Evolutionary conservation across 92 coral and sea anemone species (phyloP).

Genomic region (Heteractis magnifica): DNA sequence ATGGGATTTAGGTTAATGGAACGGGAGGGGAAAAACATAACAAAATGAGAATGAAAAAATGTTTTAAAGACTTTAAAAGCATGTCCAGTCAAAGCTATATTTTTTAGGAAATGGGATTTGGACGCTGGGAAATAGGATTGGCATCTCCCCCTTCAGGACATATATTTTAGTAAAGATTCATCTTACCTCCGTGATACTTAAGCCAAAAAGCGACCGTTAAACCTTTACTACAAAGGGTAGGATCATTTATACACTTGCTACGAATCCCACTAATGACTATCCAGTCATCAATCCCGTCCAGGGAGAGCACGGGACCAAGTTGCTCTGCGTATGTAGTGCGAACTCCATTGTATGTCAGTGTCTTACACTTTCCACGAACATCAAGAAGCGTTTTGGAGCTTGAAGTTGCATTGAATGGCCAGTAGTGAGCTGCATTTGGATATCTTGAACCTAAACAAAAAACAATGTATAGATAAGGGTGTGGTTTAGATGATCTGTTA

Average conservation of each 20-base stretch:
- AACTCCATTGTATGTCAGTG: slow-evolving; percentile 55
- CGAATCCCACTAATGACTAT: slow-evolving; percentile 32
- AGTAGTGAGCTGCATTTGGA: slow-evolving; percentile 66
- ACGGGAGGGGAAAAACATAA: too few species aligned
- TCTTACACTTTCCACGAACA: slow-evolving; percentile 60
- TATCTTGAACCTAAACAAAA: slow-evolving; percentile 44
- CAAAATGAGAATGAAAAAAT: too few species aligned
- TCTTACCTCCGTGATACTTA: slow-evolving; percentile 54
- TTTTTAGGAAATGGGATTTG: too few species aligned
- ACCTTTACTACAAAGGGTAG: slow-evolving; percentile 71
- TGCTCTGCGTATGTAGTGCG: slow-evolving; percentile 66
- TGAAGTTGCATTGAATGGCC: slow-evolving; percentile 64
- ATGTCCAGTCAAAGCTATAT: too few species aligned
- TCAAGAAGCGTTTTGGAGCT: slow-evolving; percentile 42
- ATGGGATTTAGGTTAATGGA: too few species aligned
- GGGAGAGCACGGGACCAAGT: slow-evolving; percentile 73
- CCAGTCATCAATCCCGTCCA: slow-evolving; percentile 64
- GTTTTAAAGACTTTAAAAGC: too few species aligned
- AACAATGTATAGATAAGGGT: not conserved
- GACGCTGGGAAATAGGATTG: too few species aligned
- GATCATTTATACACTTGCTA: slow-evolving; percentile 69
- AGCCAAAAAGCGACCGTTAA: slow-evolving; percentile 91
- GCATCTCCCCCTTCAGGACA: not conserved
- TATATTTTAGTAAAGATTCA: not conserved
- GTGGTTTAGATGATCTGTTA: not conserved